Percentiles rank a stretch among this genome's conserved stretches.
Conservation (phyloP, 2,797 vertebrate genomes). For the Lepilemur septentrionalis region DNA sequence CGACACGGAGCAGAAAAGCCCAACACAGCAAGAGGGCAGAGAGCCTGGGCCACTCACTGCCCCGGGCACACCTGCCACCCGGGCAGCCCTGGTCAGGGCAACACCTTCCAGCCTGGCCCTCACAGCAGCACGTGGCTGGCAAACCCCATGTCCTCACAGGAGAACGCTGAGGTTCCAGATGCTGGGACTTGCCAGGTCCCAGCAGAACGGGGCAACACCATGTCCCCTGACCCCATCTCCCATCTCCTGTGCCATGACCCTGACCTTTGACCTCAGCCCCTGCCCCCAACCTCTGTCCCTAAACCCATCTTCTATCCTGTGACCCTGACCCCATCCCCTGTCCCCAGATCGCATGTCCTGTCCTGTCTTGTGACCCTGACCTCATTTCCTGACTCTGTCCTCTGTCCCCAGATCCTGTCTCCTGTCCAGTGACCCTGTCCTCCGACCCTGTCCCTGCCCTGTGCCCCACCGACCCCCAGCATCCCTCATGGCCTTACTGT, state of each 20-base stretch:
- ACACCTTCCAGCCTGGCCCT: neutral
- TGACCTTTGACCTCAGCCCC: neutral
- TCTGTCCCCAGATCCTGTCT: neutral
- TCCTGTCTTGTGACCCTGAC: neutral
- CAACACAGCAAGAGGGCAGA: rapidly evolving
- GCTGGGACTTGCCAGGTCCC: neutral
- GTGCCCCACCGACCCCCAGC: rapidly evolving
- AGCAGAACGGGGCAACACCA: neutral
- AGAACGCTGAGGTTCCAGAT: rapidly evolving
- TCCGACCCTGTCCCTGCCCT: neutral
- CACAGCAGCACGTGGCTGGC: rapidly evolving
- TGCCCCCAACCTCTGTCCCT: neutral
- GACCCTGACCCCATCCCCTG: neutral
- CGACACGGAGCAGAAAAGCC: rapidly evolving
- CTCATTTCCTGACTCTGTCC: neutral
- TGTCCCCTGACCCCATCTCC: neutral
- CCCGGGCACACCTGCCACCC: rapidly evolving
- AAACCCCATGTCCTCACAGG: rapidly evolving
- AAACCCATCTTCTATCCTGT: neutral
- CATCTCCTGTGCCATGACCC: too few species aligned
- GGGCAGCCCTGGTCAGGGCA: rapidly evolving
- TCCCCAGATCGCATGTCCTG: too few species aligned
- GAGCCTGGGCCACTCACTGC: too few species aligned
- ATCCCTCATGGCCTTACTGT: neutral
- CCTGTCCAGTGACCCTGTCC: rapidly evolving